A percentile compares a stretch with the other conserved stretches of the same genome.
Evolutionary conservation across 1,140 invertebrate species (phyloP).

Genomic region (Musca domestica): DNA sequence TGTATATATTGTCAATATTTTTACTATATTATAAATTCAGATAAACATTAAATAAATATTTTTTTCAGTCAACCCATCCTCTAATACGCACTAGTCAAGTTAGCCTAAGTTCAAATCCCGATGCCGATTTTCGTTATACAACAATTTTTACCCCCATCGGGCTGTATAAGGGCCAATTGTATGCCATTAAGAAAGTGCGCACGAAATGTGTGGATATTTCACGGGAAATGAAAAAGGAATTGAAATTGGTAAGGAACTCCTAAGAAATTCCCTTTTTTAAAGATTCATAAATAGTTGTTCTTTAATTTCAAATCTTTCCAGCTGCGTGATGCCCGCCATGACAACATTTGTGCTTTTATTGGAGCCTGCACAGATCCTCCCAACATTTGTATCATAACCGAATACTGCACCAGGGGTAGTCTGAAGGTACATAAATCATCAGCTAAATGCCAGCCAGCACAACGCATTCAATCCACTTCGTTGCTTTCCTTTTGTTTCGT

Average conservation of each 20-base stretch:
- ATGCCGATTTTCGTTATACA: constrained; percentile 80
- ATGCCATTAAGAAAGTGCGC: constrained; percentile 82
- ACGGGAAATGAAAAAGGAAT: constrained; percentile 89
- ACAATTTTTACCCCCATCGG: constrained; percentile 86
- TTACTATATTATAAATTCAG: no score
- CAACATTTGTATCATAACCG: constrained; percentile 84
- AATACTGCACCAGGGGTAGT: constrained; percentile 88
- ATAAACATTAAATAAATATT: no score
- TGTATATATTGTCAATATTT: no score
- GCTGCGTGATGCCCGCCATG: constrained; percentile 86
- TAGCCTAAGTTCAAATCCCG: constrained; percentile 80
- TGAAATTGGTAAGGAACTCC: constrained; percentile 77
- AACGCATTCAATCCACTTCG: no score
- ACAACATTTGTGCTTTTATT: constrained; percentile 90
- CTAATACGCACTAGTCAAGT: constrained; percentile 79
- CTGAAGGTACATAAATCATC: constrained; percentile 64
- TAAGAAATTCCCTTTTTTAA: background rate
- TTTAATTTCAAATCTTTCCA: constrained; percentile 46
- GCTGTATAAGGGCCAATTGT: constrained; percentile 77
- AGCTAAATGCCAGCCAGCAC: no score
- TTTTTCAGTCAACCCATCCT: constrained; percentile 56
- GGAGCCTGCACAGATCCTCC: constrained; percentile 90
- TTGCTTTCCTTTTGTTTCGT: background rate
- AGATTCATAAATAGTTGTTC: background rate
- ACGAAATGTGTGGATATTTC: constrained; percentile 88